A percentile compares a stretch with the other conserved stretches of the same genome.
These are phyloP conservation scores for Scaeva pyrastri DNA, from an alignment of 2,888 invertebrate genomes.

Conservation along the genomic window DNA sequence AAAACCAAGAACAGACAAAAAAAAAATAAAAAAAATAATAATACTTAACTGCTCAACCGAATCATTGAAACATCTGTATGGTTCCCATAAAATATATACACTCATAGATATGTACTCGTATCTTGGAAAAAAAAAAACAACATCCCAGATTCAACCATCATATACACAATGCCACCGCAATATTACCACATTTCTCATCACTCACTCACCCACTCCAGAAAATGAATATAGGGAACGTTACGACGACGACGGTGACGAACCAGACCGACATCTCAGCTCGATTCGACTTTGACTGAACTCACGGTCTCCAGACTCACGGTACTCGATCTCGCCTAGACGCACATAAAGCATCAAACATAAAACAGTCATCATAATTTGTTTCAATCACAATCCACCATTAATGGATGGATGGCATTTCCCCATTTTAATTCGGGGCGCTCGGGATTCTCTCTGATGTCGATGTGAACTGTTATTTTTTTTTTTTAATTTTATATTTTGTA, in stretches of 20 bases:
- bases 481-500: conserved; percentile 15
- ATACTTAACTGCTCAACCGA: conserved; percentile 53
- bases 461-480: conserved; percentile 33
- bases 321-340: conserved; percentile 40
- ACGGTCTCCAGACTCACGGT: conserved; percentile 5
- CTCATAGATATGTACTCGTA: conserved; percentile 3
- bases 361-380: conserved; percentile 75
- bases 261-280: conserved; percentile 14
- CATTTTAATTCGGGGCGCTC: conserved; percentile 44
- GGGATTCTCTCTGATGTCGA: conserved; percentile 22
- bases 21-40: conserved; percentile 4
- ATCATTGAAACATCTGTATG: conserved; percentile 71
- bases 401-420: conserved; percentile 54
- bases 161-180: conserved; percentile 55
- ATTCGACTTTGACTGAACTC: too few species aligned
- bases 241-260: background rate
- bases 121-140: conserved; percentile 21
- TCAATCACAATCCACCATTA: conserved; percentile 71
- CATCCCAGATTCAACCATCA: conserved; percentile 44
- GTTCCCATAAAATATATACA: conserved; percentile 47
- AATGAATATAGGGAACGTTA: background rate
- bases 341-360: conserved; percentile 70
- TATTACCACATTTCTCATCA: conserved; percentile 67
- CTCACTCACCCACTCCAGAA: conserved; percentile 56
- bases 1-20: conserved; percentile 19